A percentile compares a stretch with the other conserved stretches of the same genome.
Conservation (phyloP, 2,113 vertebrate genomes). For the Bucco capensis region DNA sequence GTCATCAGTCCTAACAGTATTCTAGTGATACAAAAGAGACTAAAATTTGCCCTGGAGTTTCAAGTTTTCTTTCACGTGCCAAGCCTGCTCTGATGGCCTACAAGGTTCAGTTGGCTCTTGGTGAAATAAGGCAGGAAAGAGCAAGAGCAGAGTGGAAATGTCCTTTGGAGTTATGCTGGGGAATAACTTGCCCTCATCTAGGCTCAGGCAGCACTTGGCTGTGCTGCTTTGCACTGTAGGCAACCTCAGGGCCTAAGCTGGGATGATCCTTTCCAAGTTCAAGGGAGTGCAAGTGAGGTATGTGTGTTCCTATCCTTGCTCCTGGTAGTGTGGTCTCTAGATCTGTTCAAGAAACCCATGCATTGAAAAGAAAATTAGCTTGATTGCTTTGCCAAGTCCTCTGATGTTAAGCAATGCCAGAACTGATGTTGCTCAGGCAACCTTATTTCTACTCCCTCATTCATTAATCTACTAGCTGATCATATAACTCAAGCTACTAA, state of each 20-base stretch:
- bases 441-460: constrained; percentile 2
- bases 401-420: not conserved
- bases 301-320: fast-evolving
- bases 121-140: not conserved
- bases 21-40: not conserved
- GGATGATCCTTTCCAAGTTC: not conserved
- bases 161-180: not conserved
- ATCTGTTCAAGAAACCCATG: not conserved
- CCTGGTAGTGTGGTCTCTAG: not conserved
- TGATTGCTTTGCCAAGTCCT: not conserved
- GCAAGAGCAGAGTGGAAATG: not conserved
- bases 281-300: not conserved
- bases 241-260: not conserved
- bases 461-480: not conserved
- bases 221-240: not conserved
- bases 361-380: not conserved
- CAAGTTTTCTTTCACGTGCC: not conserved
- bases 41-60: not conserved
- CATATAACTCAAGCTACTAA: not conserved
- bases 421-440: constrained; percentile 49
- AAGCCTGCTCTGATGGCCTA: not conserved
- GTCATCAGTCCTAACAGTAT: not conserved
- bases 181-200: not conserved
- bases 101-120: fast-evolving
- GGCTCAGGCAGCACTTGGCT: not conserved